These are phyloP conservation scores for Schizaphis graminum DNA, from an alignment of 2,888 invertebrate genomes.

Conservation along the genomic window DNA sequence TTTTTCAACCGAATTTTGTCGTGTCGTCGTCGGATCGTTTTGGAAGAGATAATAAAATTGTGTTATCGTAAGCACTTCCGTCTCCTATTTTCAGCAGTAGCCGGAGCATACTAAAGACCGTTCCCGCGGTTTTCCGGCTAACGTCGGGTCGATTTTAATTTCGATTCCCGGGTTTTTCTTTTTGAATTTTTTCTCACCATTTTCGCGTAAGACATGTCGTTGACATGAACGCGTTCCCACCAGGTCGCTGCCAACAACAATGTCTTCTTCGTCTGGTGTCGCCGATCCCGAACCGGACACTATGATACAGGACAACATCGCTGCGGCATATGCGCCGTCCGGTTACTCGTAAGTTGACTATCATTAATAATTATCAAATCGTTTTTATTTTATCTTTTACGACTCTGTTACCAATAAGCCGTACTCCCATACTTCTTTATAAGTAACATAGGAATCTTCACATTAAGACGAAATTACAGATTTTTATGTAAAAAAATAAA, in stretches of 20 bases:
- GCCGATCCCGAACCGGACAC: constrained; percentile 62
- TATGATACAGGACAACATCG: constrained; percentile 58
- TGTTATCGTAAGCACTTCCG: not conserved
- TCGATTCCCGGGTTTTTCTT: not conserved
- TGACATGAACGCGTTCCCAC: constrained; percentile 56
- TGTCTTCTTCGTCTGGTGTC: constrained; percentile 62
- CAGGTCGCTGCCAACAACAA: constrained; percentile 44
- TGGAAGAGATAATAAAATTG: not conserved
- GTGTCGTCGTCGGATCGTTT: not conserved
- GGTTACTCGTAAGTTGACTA: constrained; percentile 53
- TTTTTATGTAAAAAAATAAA: not conserved
- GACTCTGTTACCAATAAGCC: not conserved
- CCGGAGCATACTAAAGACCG: not conserved
- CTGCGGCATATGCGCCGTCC: constrained; percentile 62
- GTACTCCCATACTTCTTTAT: not conserved
- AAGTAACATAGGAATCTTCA: not conserved
- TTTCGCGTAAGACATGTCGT: constrained; percentile 52
- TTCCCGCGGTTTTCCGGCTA: not conserved
- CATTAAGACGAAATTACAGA: not conserved
- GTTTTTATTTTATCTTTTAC: not conserved
- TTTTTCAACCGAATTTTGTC: not conserved
- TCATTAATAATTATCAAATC: not conserved
- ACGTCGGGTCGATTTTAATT: not conserved
- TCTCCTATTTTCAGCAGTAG: not conserved
- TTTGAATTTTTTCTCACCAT: not conserved